Conservation (phyloP, 2,888 invertebrate genomes). For the Ceriagrion tenellum region DNA sequence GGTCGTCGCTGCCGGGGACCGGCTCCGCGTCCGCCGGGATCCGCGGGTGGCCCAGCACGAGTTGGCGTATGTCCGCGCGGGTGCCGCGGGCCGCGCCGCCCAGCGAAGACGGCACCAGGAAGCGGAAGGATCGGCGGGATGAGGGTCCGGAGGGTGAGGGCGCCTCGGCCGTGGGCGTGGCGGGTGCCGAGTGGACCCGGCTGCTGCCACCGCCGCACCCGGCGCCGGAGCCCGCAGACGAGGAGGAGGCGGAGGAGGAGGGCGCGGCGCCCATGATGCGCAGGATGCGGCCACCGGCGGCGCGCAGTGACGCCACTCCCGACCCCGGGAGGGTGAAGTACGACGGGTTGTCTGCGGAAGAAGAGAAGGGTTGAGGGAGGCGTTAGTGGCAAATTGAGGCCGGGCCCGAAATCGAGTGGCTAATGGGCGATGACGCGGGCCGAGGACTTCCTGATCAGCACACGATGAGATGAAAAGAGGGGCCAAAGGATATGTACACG, state of each 20-base stretch:
- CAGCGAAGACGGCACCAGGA: slow-evolving; percentile 83
- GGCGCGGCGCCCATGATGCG: slow-evolving; percentile 70
- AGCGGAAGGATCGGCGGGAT: slow-evolving; percentile 77
- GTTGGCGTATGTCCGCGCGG: slow-evolving; percentile 75
- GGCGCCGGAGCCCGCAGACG: slow-evolving; percentile 71
- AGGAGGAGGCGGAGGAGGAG: slow-evolving; percentile 45
- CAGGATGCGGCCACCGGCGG: slow-evolving; percentile 35
- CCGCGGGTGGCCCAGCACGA: slow-evolving; percentile 85
- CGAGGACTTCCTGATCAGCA: not conserved
- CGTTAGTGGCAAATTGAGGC: too few relatives aligned
- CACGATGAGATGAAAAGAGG: not conserved
- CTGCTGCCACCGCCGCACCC: slow-evolving; percentile 68
- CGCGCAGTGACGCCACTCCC: slow-evolving; percentile 68
- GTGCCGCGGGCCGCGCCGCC: slow-evolving; percentile 73
- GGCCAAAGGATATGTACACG: not conserved
- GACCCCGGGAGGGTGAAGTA: slow-evolving; percentile 85
- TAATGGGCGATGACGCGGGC: not conserved
- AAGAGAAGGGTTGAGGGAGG: not conserved
- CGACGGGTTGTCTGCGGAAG: slow-evolving; percentile 87
- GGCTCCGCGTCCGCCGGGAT: slow-evolving; percentile 85
- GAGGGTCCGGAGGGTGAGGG: slow-evolving; percentile 57
- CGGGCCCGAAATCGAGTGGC: not conserved
- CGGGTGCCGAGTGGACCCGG: slow-evolving; percentile 70
- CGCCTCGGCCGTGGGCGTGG: slow-evolving; percentile 69
- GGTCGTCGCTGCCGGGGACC: slow-evolving; percentile 72